phyloP scores from a whole-genome alignment of 2,888 invertebrate species.

The Pyrrhosoma nymphula region DNA sequence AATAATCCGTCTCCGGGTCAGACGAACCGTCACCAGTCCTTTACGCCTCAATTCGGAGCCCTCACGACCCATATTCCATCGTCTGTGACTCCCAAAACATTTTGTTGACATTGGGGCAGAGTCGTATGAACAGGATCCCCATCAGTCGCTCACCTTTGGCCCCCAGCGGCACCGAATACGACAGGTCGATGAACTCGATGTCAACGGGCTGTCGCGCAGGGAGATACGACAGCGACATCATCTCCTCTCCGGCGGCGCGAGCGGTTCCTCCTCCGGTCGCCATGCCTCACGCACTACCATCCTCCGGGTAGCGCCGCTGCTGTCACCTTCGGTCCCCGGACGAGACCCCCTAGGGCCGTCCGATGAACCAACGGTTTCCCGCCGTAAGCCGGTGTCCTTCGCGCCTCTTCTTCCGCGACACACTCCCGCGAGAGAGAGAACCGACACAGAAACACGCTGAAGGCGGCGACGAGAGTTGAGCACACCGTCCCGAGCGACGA shows the following conservation, averaged over 20 bases:
- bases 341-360: neutral
- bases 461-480: neutral
- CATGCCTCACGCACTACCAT: neutral
- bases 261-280: neutral
- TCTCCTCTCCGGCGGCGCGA: neutral
- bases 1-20: neutral
- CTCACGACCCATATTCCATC: neutral
- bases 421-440: neutral
- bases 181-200: conserved; percentile 91
- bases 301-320: neutral
- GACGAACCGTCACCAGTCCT: neutral
- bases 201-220: conserved; percentile 82
- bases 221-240: conserved; percentile 49
- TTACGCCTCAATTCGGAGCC: neutral
- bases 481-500: neutral
- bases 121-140: neutral
- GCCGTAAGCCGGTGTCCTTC: neutral
- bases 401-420: neutral
- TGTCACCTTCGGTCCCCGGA: neutral
- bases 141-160: conserved; percentile 80
- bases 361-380: neutral
- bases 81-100: neutral
- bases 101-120: neutral
- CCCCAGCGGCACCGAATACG: conserved; percentile 88
- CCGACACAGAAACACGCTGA: neutral